These are phyloP conservation scores for Scaptomyza cyrtandrae DNA, from an alignment of 2,888 invertebrate genomes.

Conservation along the genomic window DNA sequence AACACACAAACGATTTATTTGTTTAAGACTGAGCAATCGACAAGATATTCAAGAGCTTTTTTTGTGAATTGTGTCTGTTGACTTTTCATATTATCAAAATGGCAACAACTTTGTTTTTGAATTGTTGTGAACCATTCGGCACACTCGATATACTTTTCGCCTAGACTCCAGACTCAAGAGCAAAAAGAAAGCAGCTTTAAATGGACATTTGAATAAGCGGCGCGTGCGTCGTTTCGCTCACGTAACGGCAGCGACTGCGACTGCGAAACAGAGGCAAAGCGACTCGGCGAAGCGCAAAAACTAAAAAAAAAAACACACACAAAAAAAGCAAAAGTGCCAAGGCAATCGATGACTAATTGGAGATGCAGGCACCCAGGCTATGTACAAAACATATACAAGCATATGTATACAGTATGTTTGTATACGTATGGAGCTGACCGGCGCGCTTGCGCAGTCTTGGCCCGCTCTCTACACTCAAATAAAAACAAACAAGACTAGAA, in stretches of 20 bases:
- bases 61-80: background rate
- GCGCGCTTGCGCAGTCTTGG: slow-evolving; percentile 37
- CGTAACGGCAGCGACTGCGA: slow-evolving; percentile 54
- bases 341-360: slow-evolving; percentile 63
- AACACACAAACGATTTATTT: slow-evolving; percentile 1
- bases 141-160: slow-evolving; percentile 8
- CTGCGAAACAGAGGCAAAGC: slow-evolving; percentile 5
- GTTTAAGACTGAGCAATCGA: background rate
- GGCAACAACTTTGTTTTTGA: background rate
- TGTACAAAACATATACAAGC: slow-evolving; percentile 3
- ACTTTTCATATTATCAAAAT: background rate
- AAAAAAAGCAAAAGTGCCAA: slow-evolving; percentile 62
- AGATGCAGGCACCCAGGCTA: slow-evolving; percentile 29
- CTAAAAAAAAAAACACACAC: slow-evolving; percentile 46
- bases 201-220: slow-evolving; percentile 65
- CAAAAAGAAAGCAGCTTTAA: slow-evolving; percentile 61
- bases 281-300: slow-evolving; percentile 39
- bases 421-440: slow-evolving; percentile 20
- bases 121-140: slow-evolving; percentile 3
- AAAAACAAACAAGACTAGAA: background rate
- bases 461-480: slow-evolving; percentile 3
- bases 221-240: slow-evolving; percentile 67
- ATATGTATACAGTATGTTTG: background rate
- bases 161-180: slow-evolving; percentile 14
- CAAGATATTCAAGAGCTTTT: background rate